Evolutionary conservation across 2,888 invertebrate species (phyloP).

Genomic region (Plebejus melissa): DNA sequence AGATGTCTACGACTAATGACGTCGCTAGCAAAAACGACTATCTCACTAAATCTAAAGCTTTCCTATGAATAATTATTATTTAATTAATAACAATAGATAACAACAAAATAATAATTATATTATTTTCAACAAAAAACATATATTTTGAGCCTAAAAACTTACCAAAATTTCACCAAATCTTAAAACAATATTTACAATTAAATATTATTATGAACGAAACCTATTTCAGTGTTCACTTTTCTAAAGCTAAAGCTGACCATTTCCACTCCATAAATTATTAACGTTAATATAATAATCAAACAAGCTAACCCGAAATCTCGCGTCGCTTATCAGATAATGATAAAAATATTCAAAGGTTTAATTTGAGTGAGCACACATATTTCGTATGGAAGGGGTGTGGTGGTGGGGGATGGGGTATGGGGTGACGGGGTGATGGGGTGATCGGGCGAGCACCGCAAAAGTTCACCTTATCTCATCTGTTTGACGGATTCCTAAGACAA

Average conservation of each 20-base stretch:
- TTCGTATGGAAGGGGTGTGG: slow-evolving; percentile 27
- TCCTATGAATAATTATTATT: too few relatives aligned
- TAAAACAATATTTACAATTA: too few relatives aligned
- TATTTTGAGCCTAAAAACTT: too few relatives aligned
- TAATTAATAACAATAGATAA: too few relatives aligned
- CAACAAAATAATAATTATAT: too few relatives aligned
- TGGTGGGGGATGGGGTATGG: slow-evolving; percentile 36
- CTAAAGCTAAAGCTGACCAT: neutral
- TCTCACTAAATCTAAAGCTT: too few relatives aligned
- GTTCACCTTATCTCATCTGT: slow-evolving; percentile 76
- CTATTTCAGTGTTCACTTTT: neutral
- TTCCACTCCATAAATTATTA: neutral
- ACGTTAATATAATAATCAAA: neutral
- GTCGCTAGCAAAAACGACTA: neutral
- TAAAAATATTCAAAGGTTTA: slow-evolving; percentile 24
- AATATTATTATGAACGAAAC: neutral
- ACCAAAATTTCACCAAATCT: too few relatives aligned
- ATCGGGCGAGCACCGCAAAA: slow-evolving; percentile 61
- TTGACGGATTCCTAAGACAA: slow-evolving; percentile 71
- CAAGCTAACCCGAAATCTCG: neutral
- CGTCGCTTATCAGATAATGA: slow-evolving; percentile 18
- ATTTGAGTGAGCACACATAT: slow-evolving; percentile 27
- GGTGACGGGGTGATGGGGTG: slow-evolving; percentile 34
- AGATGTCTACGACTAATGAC: neutral
- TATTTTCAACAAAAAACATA: too few relatives aligned